Base-by-base conservation (phyloP, 2,797 vertebrate species). In the Urophycis tenuis region DNA sequence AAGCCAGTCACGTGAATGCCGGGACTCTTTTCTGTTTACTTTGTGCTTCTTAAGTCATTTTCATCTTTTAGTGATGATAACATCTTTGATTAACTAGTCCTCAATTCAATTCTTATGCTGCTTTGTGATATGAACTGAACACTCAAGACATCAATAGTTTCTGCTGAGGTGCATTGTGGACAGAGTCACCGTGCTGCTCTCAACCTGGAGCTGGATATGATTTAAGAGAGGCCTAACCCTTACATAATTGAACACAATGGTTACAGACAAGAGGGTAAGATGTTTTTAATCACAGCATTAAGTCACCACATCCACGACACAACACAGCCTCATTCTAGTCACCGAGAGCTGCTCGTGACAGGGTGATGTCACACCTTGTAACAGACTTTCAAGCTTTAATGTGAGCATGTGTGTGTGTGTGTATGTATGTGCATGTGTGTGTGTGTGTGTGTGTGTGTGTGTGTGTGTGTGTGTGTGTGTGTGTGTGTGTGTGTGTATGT, bases 361-460 rank as follows among this genome's bases (percentile, higher is more conserved):
- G 60, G 9, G n/a, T 67, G 60, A 67, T 67, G 60, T 67, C 60
- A 67, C 60, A 29, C 60, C 60, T 67, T 30, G 60, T 67, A 67
- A 67, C 60, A 67, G n/a, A 67, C 60, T 29, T 67, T 12, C 60
- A 25, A 29, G 25, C 60, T 67, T 67, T 67, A 67, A 67, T 29
- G 60, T 29, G 60, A 29, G 60, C 25, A 25, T 8, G n/a, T 60
- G 41, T 49, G 41, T 49, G 41, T 49, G 41, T 36, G 35, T 36
- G 35, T 36, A 9, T 36, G 41, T 17, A 17, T 17, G 73, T 74
- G 76, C 60, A 72, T 9, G 74, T 70, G 14, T 17, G 9, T 36
- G 41, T 49, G 41, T 5, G 9, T 53, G 45, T 60, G 25, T 67
- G 60, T 12, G 25, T 29, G 10, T 29, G 10, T 29, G 2, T 67